These are phyloP conservation scores for Brachyhypopomus gauderio DNA, from an alignment of 2,113 vertebrate genomes.

Conservation along the genomic window DNA sequence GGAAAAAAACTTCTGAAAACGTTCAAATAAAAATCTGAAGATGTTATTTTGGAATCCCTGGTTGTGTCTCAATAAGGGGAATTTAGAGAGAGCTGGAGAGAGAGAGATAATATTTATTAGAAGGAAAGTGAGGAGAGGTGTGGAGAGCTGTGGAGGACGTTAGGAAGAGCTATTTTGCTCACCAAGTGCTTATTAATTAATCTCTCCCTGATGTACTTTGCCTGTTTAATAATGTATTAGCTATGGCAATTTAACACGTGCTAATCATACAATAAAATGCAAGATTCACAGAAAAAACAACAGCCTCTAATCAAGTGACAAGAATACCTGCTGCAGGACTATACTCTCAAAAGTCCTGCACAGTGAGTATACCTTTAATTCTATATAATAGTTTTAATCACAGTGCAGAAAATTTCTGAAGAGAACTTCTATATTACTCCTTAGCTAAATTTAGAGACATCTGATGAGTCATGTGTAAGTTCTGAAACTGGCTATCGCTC, in stretches of 20 bases:
- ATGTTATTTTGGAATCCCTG: neutral
- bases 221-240: conserved; percentile 28
- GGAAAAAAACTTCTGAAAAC: too few species aligned
- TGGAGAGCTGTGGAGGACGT: neutral
- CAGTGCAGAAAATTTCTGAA: too few species aligned
- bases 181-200: conserved; percentile 8
- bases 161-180: neutral
- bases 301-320: neutral
- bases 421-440: too few species aligned
- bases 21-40: too few species aligned
- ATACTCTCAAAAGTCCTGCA: neutral
- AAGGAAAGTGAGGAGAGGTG: neutral
- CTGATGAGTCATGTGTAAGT: too few species aligned
- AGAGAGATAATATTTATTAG: conserved; percentile 39
- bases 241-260: conserved; percentile 27
- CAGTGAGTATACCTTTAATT: neutral
- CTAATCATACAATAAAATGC: conserved; percentile 30
- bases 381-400: too few species aligned
- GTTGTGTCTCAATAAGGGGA: neutral
- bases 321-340: neutral
- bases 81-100: conserved; percentile 19
- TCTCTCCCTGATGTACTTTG: conserved; percentile 22
- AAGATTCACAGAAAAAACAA: neutral
- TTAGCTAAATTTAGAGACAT: too few species aligned
- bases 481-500: too few species aligned